Base-by-base conservation (phyloP, 2,113 vertebrate genomes). In the Crotophaga sulcirostris region DNA sequence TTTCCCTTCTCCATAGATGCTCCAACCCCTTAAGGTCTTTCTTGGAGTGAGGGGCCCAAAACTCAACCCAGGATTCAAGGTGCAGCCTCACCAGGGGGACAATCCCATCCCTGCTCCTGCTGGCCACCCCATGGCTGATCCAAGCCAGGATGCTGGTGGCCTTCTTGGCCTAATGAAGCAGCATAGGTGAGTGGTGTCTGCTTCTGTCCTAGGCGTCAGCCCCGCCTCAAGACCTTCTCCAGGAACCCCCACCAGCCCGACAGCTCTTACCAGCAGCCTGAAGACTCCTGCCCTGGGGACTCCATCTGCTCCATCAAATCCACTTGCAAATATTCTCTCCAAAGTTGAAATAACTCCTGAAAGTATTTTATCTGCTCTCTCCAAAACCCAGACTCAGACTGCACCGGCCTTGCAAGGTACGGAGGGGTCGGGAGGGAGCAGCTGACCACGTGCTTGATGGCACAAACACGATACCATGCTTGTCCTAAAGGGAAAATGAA, bases 321-420 rank as follows among this genome's bases (percentile, higher is more conserved):
- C 99, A 0, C 95, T 99, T 94, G 99, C 99, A 56, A 99, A 98
- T 91, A 99, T 99, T 81, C 98, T 99, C 94, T 99, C 99, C 24
- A 99, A 99, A 68, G 99, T 99, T 33, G 99, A 99, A 96, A 99
- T 99, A 94, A 99, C 98, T 80, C 99, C 99, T 0, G 99, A 99
- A 94, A 99, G 98, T 83, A 99, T 99, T 74, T 97, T 99, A 21
- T 99, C 98, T 2, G 99, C 98, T 33, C 98, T 99, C 92, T 99
- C 99, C 84, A 99, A 99, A 98, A 98, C 98, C n/a, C 99, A 99
- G 97, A 98, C 98, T 21, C 98, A 98, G 88, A 97, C 98, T 2
- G 92, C 98, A 7, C 98, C 98, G 6, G 95, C 98, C 0, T 67
- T 98, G 87, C 98, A 99, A 98, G 99, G 99, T 99, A 97, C 81